phyloP scores from a whole-genome alignment of 2,888 invertebrate species.

The Synanthedon tipuliformis region DNA sequence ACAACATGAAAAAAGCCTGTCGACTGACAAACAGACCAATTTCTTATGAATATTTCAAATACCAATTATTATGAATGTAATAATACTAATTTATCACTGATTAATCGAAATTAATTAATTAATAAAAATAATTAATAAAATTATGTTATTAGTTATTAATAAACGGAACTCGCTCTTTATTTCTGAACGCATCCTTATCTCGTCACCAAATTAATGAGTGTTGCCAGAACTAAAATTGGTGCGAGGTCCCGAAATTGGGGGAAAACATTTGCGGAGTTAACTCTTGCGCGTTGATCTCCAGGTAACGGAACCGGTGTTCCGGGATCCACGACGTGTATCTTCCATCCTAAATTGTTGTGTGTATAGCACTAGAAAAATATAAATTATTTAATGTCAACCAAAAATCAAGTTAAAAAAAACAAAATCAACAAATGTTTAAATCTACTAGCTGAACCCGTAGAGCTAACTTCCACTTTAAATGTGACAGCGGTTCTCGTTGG shows the following conservation, averaged over 20 bases:
- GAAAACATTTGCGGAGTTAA: constrained; percentile 17
- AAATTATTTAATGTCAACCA: background rate
- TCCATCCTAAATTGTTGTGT: constrained; percentile 94
- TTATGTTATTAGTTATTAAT: background rate
- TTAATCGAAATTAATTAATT: too few species aligned
- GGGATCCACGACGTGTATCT: constrained; percentile 86
- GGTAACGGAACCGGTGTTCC: constrained; percentile 58
- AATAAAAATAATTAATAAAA: too few species aligned
- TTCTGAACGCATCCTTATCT: constrained; percentile 27
- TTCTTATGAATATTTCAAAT: too few species aligned
- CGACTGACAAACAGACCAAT: too few species aligned
- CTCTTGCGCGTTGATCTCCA: constrained; percentile 25
- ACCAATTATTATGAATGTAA: too few species aligned
- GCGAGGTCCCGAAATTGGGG: constrained; percentile 9
- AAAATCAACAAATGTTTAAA: too few species aligned
- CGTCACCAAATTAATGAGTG: constrained; percentile 16
- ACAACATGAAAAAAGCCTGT: too few species aligned
- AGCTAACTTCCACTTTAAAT: too few species aligned
- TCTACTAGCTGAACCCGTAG: too few species aligned
- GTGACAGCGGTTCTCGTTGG: too few species aligned
- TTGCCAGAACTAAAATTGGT: constrained; percentile 18
- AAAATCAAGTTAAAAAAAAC: too few species aligned
- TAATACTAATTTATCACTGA: too few species aligned
- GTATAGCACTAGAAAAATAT: constrained; percentile 82
- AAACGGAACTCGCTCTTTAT: constrained; percentile 22